phyloP scores from a whole-genome alignment of 53 echinoderm and acorn worm species.

The Apostichopus leukothele region DNA sequence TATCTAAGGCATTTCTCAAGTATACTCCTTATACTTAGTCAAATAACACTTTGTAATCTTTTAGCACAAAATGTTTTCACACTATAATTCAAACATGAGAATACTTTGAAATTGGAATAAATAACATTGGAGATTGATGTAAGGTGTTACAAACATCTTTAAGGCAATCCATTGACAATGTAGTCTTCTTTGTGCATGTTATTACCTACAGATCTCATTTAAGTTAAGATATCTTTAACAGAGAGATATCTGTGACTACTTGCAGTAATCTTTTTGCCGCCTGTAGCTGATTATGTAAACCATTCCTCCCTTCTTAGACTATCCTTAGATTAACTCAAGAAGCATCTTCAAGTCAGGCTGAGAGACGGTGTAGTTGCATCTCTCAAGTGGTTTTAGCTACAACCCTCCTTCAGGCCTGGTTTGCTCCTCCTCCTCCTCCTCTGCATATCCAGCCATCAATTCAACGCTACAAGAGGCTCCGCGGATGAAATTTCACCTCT shows the following conservation, averaged over 20 bases:
- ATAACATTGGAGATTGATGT: too few species aligned
- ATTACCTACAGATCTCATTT: too few species aligned
- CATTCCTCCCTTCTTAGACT: not conserved
- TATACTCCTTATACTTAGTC: too few species aligned
- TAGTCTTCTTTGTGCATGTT: too few species aligned
- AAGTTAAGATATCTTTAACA: too few species aligned
- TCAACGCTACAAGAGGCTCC: conserved; percentile 18
- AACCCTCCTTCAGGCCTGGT: conserved; percentile 30
- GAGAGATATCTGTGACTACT: not conserved
- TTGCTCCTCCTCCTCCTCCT: not conserved
- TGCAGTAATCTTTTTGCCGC: not conserved
- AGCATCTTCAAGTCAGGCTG: not conserved
- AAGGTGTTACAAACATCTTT: too few species aligned
- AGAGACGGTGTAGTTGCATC: conserved; percentile 8
- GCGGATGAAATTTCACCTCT: conserved; percentile 43
- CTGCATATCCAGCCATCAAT: conserved; percentile 25
- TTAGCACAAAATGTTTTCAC: too few species aligned
- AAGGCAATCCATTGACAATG: too few species aligned
- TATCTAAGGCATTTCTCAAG: too few species aligned
- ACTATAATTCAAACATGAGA: too few species aligned
- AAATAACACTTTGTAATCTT: too few species aligned
- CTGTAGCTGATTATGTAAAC: not conserved
- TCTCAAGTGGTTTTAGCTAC: conserved; percentile 28
- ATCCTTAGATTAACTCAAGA: not conserved
- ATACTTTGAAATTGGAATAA: too few species aligned